phyloP scores from a whole-genome alignment of 2,888 invertebrate genomes.

The Caenorhabditis panamensis region DNA sequence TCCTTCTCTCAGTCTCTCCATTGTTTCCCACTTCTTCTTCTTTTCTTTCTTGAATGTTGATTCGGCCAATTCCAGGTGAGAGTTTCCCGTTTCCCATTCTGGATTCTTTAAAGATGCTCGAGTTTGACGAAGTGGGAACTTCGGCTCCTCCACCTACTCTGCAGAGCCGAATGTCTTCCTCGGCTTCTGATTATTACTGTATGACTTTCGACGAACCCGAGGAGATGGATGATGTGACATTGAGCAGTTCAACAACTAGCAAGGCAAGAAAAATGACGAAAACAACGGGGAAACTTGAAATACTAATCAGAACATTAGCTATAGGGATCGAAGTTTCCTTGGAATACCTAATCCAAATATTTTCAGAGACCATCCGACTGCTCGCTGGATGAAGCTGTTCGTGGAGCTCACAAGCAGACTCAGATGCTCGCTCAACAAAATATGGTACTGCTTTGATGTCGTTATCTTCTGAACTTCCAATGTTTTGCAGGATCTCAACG shows the following conservation, averaged over 20 bases:
- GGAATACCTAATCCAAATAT: neutral
- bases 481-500: constrained; percentile 76
- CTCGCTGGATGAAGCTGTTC: constrained; percentile 67
- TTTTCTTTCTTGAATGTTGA: neutral
- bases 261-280: constrained; percentile 47
- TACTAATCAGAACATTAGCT: neutral
- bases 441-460: constrained; percentile 54
- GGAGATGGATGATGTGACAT: constrained; percentile 57
- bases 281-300: neutral
- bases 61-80: constrained; percentile 10
- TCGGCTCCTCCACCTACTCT: constrained; percentile 45
- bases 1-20: constrained; percentile 23
- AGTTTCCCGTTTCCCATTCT: constrained; percentile 4
- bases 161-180: constrained; percentile 44
- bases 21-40: constrained; percentile 11
- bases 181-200: constrained; percentile 68
- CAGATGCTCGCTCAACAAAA: constrained; percentile 71
- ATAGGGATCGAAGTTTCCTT: neutral
- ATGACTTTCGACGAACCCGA: constrained; percentile 72
- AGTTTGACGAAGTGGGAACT: constrained; percentile 61
- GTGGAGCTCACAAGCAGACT: constrained; percentile 63
- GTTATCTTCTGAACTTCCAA: neutral
- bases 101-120: constrained; percentile 37
- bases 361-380: constrained; percentile 71
- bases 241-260: constrained; percentile 61